Evolutionary conservation across 2,797 vertebrate species (phyloP).

Genomic region (Falco naumanni): DNA sequence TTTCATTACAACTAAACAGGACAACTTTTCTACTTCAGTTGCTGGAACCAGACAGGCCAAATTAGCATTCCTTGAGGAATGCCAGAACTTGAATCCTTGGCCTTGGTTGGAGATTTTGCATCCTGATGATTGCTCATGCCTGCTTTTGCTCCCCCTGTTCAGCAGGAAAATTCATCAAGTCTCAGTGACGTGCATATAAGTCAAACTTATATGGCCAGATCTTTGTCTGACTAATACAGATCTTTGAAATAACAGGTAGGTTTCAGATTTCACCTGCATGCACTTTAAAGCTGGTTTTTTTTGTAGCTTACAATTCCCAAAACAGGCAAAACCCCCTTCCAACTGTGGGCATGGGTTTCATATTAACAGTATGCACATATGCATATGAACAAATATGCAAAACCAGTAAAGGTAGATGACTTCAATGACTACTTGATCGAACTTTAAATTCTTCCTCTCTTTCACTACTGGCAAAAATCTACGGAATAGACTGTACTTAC

Average conservation of each 20-base stretch:
- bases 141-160: not conserved
- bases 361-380: not conserved
- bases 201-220: accelerated
- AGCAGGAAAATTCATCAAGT: not conserved
- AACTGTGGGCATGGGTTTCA: not conserved
- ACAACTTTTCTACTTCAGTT: not conserved
- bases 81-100: not conserved
- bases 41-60: not conserved
- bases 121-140: not conserved
- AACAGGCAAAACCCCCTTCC: not conserved
- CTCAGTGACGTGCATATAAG: not conserved
- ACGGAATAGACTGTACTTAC: not conserved
- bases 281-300: not conserved
- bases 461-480: not conserved
- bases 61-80: not conserved
- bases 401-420: not conserved
- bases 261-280: not conserved
- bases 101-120: not conserved
- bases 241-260: not conserved
- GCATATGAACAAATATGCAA: not conserved
- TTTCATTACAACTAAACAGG: not conserved
- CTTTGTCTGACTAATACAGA: not conserved
- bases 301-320: not conserved
- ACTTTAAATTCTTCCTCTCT: not conserved
- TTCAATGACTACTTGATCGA: not conserved